Evolutionary conservation across 2,113 vertebrate species (phyloP).

Genomic region (Bombycilla garrulus): DNA sequence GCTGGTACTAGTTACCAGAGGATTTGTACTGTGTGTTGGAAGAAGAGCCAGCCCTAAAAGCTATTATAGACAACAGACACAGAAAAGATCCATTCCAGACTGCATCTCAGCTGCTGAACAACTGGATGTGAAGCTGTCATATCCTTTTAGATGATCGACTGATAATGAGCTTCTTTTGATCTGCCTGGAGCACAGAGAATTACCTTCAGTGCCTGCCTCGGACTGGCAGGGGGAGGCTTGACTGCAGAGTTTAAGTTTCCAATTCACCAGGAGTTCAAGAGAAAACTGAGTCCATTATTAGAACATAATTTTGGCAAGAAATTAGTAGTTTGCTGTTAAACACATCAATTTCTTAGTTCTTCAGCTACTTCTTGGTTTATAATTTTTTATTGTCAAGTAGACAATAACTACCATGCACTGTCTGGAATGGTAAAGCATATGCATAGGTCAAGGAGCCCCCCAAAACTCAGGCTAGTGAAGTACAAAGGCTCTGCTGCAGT

Average conservation of each 20-base stretch:
- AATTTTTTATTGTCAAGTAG: neutral
- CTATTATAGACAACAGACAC: slow-evolving; percentile 40
- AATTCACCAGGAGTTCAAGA: neutral
- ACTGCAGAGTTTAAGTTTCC: neutral
- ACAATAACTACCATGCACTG: neutral
- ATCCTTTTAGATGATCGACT: slow-evolving; percentile 7
- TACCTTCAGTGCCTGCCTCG: slow-evolving; percentile 8
- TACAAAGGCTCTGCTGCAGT: neutral
- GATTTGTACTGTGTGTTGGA: slow-evolving; percentile 57
- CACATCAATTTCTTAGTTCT: neutral
- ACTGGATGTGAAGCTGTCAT: slow-evolving; percentile 40
- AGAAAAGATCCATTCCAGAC: slow-evolving; percentile 49
- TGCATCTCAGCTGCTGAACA: neutral
- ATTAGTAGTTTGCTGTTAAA: neutral
- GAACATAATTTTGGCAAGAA: neutral
- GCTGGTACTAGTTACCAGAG: slow-evolving; percentile 56
- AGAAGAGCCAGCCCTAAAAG: slow-evolving; percentile 49
- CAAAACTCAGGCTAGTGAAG: slow-evolving; percentile 4
- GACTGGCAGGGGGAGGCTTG: neutral
- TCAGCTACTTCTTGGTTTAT: neutral
- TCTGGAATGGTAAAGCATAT: neutral
- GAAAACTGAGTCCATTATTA: neutral
- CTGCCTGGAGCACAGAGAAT: neutral
- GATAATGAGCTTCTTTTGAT: slow-evolving; percentile 47
- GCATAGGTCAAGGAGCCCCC: slow-evolving; percentile 12